phyloP scores from a whole-genome alignment of 2,797 vertebrate genomes.

The Chrosomus eos region DNA sequence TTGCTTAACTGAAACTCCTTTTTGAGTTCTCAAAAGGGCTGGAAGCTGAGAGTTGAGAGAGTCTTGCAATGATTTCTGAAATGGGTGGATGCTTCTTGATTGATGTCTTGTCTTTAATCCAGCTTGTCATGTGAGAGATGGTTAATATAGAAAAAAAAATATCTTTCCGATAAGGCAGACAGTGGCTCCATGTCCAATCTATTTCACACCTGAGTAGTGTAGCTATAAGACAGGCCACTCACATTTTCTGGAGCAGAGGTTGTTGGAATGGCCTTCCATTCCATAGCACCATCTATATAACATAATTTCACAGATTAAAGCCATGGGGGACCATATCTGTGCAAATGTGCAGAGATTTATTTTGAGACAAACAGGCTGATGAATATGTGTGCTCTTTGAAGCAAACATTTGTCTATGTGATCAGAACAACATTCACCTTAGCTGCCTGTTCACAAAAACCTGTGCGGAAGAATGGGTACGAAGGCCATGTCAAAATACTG shows the following conservation, averaged over 20 bases:
- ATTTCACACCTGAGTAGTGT: slow-evolving; percentile 49
- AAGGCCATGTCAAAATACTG: slow-evolving; percentile 7
- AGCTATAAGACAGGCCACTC: neutral
- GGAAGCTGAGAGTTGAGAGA: neutral
- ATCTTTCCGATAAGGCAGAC: slow-evolving; percentile 18
- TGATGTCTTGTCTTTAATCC: slow-evolving; percentile 20
- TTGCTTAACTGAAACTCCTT: neutral
- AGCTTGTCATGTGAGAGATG: neutral
- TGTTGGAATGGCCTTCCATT: slow-evolving; percentile 3
- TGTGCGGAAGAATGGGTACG: neutral
- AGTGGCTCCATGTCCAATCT: slow-evolving; percentile 5
- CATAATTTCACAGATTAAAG: neutral
- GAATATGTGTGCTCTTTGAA: neutral
- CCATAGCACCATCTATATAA: slow-evolving; percentile 32
- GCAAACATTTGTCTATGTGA: neutral
- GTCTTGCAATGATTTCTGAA: neutral
- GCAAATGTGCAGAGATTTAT: neutral
- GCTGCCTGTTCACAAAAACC: neutral
- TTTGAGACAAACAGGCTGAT: neutral
- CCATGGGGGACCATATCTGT: neutral
- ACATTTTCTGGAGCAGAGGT: slow-evolving; percentile 14
- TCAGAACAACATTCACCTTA: slow-evolving; percentile 12
- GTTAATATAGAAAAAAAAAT: slow-evolving; percentile 27
- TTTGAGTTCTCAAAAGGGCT: neutral
- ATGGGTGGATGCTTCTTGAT: slow-evolving; percentile 39